A percentile compares a stretch with the other conserved stretches of the same genome.
phyloP scores from a whole-genome alignment of 2,113 vertebrate genomes.

The Gasterosteus nipponicus region DNA sequence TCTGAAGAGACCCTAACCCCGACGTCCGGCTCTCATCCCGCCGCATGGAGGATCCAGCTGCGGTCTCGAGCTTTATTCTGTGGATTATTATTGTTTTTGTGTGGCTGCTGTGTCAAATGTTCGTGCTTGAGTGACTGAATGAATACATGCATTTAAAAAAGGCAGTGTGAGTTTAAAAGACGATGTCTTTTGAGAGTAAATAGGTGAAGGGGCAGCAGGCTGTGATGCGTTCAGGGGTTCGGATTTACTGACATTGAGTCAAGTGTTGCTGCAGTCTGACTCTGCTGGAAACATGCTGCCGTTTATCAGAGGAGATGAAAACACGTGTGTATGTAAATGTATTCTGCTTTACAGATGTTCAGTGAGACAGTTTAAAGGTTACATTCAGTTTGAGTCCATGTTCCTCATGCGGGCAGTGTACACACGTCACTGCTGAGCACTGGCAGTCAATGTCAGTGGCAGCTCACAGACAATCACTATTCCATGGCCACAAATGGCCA shows the following conservation, averaged over 20 bases:
- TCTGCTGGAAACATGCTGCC: background rate
- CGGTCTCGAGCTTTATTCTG: constrained; percentile 11
- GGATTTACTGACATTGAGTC: background rate
- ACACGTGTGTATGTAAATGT: background rate
- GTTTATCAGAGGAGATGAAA: background rate
- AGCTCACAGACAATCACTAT: background rate
- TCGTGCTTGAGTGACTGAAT: constrained; percentile 49
- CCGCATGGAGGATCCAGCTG: background rate
- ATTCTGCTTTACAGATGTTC: background rate
- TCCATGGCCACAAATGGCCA: background rate
- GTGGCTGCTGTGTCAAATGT: constrained; percentile 37
- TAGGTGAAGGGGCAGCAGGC: constrained; percentile 4
- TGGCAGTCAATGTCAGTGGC: background rate
- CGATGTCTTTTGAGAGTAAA: constrained; percentile 37
- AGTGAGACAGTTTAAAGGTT: background rate
- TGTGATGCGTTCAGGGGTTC: background rate
- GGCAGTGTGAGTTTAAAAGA: constrained; percentile 20
- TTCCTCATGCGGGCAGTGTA: background rate
- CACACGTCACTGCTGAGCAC: background rate
- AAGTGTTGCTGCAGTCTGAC: background rate
- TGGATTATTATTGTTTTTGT: constrained; percentile 27
- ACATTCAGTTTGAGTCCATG: background rate
- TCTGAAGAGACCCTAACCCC: too few species aligned
- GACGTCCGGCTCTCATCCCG: background rate
- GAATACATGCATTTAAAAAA: constrained; percentile 19